Evolutionary conservation across 2,797 vertebrate genomes (phyloP), one percentile per base, ranked within the genome.

Genomic region (Caiman crocodilus): DNA sequence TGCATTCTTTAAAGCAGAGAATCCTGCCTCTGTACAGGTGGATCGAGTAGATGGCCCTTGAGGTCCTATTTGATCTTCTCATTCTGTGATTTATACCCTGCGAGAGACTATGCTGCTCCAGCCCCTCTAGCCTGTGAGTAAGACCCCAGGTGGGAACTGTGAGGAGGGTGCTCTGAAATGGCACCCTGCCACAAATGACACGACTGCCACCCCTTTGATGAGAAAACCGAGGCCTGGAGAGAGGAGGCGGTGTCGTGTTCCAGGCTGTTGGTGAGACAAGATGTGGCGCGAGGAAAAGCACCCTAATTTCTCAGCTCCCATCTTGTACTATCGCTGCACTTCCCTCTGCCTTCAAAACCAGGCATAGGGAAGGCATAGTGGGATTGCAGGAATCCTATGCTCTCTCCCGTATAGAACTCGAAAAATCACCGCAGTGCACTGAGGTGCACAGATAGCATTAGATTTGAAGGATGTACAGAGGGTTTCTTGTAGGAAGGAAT

Each of bases 401-500:
- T 67, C 6, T 0, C 85, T 69, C 23, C 60, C 84, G 3, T 21
- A 18, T 23, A 26, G 25, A 6, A 73, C 13, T 61, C 61, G 20
- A 15, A 71, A 1, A 79, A 17, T 81, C 71, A 42, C 32, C 1
- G 17, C 78, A 14, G 89, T 81, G 84, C 94, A 71, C 13, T 0
- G 5, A 69, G 89, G 84, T 20, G 63, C 79, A 16, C 87, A 83
- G 84, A 73, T 76, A 0, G 0, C 28, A 58, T 79, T 28, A 71
- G 82, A n/a, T 69, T 74, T 58, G 11, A 30, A 84, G 82, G 80
- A 55, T 26, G 7, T 4, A 7, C 18, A 18, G 0, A 80, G 3
- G 92, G 30, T 71, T 77, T 56, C 82, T 85, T 91, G 78, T 90
- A 81, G 90, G 82, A 95, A 92, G 90, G 92, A 87, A 85, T 90